Base-by-base conservation (phyloP, 2,888 invertebrate genomes). In the Bellardia bayeri region DNA sequence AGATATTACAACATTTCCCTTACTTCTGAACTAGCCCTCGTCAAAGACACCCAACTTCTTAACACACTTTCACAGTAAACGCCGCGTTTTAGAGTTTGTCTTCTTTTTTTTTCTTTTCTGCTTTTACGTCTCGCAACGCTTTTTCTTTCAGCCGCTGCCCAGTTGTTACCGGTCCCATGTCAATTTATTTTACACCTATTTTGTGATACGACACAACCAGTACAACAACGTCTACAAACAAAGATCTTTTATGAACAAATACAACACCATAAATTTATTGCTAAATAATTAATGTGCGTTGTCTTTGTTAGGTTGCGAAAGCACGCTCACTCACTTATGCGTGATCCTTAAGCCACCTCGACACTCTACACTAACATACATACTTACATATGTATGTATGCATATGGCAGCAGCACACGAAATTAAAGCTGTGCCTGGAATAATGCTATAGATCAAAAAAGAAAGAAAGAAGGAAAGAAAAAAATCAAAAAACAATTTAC, bases 201-300 rank as follows among this genome's bases (percentile, higher is more conserved):
- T 63, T 40, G 56, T 49, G 64, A 81, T 64, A 40, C 63, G 7
- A 64, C 54, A 54, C 13, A 69, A 69, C 37, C 49, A 49, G 2
- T 69, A 45, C 45, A 74, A 23, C 58, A 58, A 75, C 85, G 76
- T 76, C 87, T 14, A 23, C 56, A 58, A 72, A 71, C 37, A 56
- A 64, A 63, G 37, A 79, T 72, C 42, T 78, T 51, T 30, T 84
- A 79, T 72, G 84, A 49, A 72, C 72, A 79, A 66, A 84, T 51
- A 84, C 72, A 79, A 79, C 40, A 56, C 78, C 56, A 81, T 80
- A 80, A 88, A 89, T 89, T 89, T 89, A 89, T 88, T 87, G 86
- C 88, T 79, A 82, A 88, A 89, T 90, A 90, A 90, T 90, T 90
- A 89, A 89, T 89, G 89, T 89, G 89, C 89, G 89, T 89, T 74